These are phyloP conservation scores for Lacerta viridis DNA, from an alignment of 2,797 vertebrate species.

Conservation along the genomic window DNA sequence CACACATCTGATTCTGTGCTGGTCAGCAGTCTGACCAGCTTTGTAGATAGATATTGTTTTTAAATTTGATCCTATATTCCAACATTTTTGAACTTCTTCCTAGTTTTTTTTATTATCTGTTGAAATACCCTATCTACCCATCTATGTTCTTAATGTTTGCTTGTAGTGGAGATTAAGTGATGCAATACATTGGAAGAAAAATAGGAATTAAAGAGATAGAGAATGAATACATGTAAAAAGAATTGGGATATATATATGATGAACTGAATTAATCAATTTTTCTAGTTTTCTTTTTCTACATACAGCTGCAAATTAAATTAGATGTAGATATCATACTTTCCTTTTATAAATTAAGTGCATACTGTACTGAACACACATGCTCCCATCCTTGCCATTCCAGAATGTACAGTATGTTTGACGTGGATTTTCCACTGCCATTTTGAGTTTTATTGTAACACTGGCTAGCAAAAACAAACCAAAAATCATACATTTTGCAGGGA, in stretches of 20 bases:
- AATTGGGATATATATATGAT: no score
- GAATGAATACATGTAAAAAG: no score
- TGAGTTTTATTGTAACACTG: background rate
- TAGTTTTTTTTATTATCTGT: background rate
- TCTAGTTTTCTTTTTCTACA: no score
- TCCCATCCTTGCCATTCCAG: background rate
- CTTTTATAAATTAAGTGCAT: no score
- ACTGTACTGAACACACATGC: background rate
- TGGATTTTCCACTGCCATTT: background rate
- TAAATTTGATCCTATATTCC: background rate
- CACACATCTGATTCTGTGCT: no score
- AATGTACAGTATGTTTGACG: background rate
- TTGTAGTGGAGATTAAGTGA: no score
- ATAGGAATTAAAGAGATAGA: no score
- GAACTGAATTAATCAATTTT: no score
- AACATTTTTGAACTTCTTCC: background rate
- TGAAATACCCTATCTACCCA: background rate
- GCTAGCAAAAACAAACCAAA: slow-evolving; percentile 8
- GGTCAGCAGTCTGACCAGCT: background rate
- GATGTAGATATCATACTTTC: no score
- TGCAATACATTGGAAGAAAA: no score
- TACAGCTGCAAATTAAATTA: no score
- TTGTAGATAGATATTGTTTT: background rate
- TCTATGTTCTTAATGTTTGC: no score
- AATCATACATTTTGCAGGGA: slow-evolving; percentile 19